phyloP scores from a whole-genome alignment of 2,888 invertebrate genomes.

The Mythimna ferrago region DNA sequence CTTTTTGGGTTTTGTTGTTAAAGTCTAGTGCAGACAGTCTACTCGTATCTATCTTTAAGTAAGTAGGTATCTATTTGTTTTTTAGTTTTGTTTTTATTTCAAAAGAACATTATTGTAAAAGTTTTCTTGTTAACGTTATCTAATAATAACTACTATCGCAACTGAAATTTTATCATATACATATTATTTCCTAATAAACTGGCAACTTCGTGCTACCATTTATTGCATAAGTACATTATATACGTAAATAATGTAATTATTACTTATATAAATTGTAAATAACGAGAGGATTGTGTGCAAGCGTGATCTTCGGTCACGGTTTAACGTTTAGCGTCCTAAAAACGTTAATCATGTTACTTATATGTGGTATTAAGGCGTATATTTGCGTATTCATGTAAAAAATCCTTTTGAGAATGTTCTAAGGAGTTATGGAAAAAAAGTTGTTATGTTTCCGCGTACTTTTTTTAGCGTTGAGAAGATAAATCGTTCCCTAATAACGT shows the following conservation, averaged over 20 bases:
- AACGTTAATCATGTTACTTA: conserved; percentile 49
- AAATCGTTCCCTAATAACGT: background rate
- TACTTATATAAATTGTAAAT: conserved; percentile 52
- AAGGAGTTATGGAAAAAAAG: background rate
- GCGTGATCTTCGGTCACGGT: conserved; percentile 66
- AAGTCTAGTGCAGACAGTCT: background rate
- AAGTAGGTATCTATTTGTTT: background rate
- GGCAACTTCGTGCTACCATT: conserved; percentile 36
- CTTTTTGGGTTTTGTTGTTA: background rate
- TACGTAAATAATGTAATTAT: conserved; percentile 53
- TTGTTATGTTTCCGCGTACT: background rate
- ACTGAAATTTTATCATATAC: conserved; percentile 37
- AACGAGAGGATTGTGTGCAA: conserved; percentile 29
- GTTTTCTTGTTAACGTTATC: conserved; percentile 27
- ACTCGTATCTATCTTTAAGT: background rate
- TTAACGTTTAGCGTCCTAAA: conserved; percentile 51
- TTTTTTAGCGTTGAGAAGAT: background rate
- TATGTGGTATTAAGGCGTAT: conserved; percentile 16
- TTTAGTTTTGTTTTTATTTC: background rate
- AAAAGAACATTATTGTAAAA: background rate
- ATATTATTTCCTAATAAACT: conserved; percentile 38
- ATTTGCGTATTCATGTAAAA: conserved; percentile 23
- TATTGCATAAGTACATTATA: conserved; percentile 49
- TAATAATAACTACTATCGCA: conserved; percentile 43
- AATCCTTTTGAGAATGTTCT: conserved; percentile 13